These are phyloP conservation scores for Pentalonia nigronervosa DNA, from an alignment of 1,140 invertebrate genomes.

Conservation along the genomic window DNA sequence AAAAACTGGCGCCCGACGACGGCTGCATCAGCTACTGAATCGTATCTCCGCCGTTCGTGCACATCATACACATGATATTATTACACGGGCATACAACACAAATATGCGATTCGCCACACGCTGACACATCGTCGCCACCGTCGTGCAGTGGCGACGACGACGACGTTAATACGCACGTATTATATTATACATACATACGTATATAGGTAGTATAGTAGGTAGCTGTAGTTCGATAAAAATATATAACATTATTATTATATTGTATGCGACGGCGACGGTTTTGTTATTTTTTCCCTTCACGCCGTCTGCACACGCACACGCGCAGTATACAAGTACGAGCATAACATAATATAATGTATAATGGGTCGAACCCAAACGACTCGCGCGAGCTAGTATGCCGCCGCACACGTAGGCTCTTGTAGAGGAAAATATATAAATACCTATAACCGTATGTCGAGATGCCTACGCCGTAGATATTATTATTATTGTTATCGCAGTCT, in stretches of 20 bases:
- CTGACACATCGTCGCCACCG: neutral
- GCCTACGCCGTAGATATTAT: neutral
- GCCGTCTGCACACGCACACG: neutral
- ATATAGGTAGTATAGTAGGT: too few species aligned
- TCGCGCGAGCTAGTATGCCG: neutral
- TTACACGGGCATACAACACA: neutral
- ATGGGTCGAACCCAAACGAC: neutral
- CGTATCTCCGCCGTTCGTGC: neutral
- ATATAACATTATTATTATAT: neutral
- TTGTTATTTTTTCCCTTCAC: neutral
- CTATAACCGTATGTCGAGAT: neutral
- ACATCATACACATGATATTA: neutral
- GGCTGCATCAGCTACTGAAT: neutral
- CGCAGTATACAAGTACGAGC: neutral
- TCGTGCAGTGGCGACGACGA: neutral
- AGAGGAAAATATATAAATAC: neutral
- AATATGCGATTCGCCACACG: slow-evolving; percentile 7
- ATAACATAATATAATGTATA: neutral
- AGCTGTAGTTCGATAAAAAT: neutral
- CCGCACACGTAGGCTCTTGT: neutral
- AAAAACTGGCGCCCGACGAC: slow-evolving; percentile 32
- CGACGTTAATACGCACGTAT: neutral
- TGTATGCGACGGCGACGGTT: neutral
- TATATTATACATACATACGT: neutral
- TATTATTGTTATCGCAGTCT: neutral